phyloP scores from a whole-genome alignment of 2,113 vertebrate genomes.

The Corythaixoides concolor region DNA sequence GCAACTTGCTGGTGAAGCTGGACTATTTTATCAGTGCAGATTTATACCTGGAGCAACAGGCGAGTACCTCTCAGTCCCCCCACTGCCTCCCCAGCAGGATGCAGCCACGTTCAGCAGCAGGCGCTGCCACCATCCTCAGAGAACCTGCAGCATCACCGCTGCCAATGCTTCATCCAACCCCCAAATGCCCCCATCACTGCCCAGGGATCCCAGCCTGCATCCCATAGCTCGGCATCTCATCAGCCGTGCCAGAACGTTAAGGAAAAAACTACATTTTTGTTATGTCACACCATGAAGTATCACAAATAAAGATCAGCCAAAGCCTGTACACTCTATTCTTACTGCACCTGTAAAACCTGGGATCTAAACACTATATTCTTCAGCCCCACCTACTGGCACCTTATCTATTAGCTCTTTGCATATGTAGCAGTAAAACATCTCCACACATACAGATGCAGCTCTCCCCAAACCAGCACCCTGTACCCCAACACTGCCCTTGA shows the following conservation, averaged over 20 bases:
- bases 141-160: background rate
- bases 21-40: background rate
- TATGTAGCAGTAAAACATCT: background rate
- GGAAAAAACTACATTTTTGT: background rate
- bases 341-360: background rate
- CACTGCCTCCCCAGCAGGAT: background rate
- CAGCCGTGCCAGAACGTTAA: background rate
- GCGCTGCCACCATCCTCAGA: background rate
- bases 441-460: background rate
- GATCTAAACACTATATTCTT: background rate
- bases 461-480: background rate
- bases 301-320: background rate
- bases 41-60: background rate
- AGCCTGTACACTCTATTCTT: background rate
- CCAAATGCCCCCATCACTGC: too few species aligned
- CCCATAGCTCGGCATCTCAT: background rate
- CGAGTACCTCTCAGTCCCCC: background rate
- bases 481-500: background rate
- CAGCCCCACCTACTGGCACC: constrained; percentile 34
- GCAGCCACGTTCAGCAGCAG: background rate
- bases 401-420: background rate
- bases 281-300: background rate
- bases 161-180: background rate
- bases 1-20: background rate
- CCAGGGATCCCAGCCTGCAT: background rate